phyloP scores from a whole-genome alignment of 1,140 invertebrate species.

The Scylla paramamosain region DNA sequence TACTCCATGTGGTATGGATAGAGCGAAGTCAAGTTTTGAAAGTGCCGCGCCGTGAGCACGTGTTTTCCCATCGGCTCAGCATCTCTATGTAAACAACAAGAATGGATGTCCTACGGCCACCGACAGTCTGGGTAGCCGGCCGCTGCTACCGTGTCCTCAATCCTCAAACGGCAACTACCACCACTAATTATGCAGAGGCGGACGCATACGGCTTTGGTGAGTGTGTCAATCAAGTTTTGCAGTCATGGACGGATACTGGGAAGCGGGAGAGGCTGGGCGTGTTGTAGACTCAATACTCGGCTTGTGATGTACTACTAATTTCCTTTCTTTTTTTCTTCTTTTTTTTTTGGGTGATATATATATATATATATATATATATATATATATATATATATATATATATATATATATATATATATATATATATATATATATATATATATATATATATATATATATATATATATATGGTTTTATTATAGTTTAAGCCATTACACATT shows the following conservation, averaged over 20 bases:
- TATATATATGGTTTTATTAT: too few relatives aligned
- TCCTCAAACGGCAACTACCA: not conserved
- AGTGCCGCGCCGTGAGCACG: too few relatives aligned
- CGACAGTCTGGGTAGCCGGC: not conserved
- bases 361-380: conserved; percentile 27
- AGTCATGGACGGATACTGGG: too few relatives aligned
- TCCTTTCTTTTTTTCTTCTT: not conserved
- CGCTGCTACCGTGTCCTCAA: not conserved
- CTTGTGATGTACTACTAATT: not conserved
- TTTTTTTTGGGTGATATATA: not conserved
- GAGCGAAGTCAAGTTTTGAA: too few relatives aligned
- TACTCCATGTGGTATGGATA: too few relatives aligned
- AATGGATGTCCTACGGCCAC: not conserved
- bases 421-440: not conserved
- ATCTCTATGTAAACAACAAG: not conserved
- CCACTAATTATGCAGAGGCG: not conserved
- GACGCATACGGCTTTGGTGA: not conserved
- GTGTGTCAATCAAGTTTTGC: not conserved
- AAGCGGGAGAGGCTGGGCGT: too few relatives aligned
- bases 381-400: conserved; percentile 36
- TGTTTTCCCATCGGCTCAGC: too few relatives aligned
- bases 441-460: conserved; percentile 27
- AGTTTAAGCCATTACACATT: too few relatives aligned
- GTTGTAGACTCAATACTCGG: too few relatives aligned
- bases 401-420: conserved; percentile 52